Evolutionary conservation across 2,797 vertebrate species (phyloP), one percentile per base, ranked within the genome.

Genomic region (Gymnoscopelus microlampas): DNA sequence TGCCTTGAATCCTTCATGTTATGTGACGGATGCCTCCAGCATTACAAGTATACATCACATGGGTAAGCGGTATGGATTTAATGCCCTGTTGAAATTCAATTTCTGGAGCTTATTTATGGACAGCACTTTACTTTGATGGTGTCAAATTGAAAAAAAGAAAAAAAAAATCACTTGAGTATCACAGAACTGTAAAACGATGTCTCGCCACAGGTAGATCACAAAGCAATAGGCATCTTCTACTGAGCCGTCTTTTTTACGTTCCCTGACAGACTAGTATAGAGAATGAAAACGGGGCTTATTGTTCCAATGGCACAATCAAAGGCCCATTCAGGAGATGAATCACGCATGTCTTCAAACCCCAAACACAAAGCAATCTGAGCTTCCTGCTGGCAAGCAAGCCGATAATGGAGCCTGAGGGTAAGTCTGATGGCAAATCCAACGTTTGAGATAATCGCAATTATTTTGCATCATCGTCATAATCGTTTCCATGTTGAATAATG

Each of bases 271-370:
- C 68, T 13, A 77, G 77, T 44, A 73, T 74, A 68, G 70, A 59
- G 51, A 49, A 57, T 47, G 23, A 44, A 39, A 51, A 70, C 44
- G 48, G 56, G 55, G 69, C 73, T 81, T 84, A 77, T 76, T 80
- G 73, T 74, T 74, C 71, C 74, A 75, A 29, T 65, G 60, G 68
- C 53, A 56, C 71, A 68, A 73, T 78, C 29, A 65, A 78, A 81
- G 77, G 70, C 56, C 78, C 68, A 80, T 86, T 88, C 70, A 78
- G 50, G 73, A 78, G 83, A 87, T 78, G 78, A 86, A 84, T 89
- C 78, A 81, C 58, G 47, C 60, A 58, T 80, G 35, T 57, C 53
- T 68, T 66, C 66, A 13, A 72, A 76, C 71, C 75, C 77, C 13
- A 44, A 71, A 61, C 75, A 50, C 55, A 29, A 58, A 12, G 7